Percentiles rank a stretch among this genome's conserved stretches.
Evolutionary conservation across 2,888 invertebrate species (phyloP).

Genomic region (Neelides folsomi): DNA sequence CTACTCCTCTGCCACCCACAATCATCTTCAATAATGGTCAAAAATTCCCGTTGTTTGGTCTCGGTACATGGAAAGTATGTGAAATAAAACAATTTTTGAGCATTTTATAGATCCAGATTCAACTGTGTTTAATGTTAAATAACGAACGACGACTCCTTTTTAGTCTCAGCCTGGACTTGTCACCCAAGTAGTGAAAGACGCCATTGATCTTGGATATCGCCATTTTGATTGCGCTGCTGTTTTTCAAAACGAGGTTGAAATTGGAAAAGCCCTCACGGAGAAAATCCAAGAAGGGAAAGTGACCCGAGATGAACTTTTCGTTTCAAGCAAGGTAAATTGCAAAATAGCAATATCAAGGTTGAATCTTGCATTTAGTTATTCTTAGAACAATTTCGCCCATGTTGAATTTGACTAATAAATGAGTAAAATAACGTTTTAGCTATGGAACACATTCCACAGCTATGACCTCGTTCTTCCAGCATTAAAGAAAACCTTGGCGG

Average conservation of each 20-base stretch:
- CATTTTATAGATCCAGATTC: background rate
- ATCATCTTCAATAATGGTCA: conserved; percentile 50
- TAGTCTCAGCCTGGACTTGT: conserved; percentile 16
- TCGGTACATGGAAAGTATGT: conserved; percentile 63
- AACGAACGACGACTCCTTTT: background rate
- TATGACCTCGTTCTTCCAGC: conserved; percentile 60
- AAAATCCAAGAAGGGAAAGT: conserved; percentile 53
- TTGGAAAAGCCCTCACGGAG: conserved; percentile 49
- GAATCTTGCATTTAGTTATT: background rate
- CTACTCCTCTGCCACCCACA: conserved; percentile 34
- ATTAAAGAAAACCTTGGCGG: conserved; percentile 52
- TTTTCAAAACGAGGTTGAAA: conserved; percentile 57
- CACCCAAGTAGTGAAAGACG: conserved; percentile 54
- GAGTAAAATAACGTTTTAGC: no score
- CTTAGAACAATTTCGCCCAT: no score
- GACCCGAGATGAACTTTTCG: conserved; percentile 52
- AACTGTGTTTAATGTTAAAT: no score
- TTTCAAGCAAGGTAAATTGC: conserved; percentile 37
- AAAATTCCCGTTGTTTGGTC: conserved; percentile 53
- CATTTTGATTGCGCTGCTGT: conserved; percentile 63
- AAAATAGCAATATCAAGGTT: background rate
- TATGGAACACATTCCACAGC: conserved; percentile 81
- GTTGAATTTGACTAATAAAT: no score
- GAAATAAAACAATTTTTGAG: background rate
- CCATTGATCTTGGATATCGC: conserved; percentile 63